Evolutionary conservation across 2,113 vertebrate genomes (phyloP), one percentile per base, ranked within the genome.

Genomic region (Haplochromis vanheusdeni): DNA sequence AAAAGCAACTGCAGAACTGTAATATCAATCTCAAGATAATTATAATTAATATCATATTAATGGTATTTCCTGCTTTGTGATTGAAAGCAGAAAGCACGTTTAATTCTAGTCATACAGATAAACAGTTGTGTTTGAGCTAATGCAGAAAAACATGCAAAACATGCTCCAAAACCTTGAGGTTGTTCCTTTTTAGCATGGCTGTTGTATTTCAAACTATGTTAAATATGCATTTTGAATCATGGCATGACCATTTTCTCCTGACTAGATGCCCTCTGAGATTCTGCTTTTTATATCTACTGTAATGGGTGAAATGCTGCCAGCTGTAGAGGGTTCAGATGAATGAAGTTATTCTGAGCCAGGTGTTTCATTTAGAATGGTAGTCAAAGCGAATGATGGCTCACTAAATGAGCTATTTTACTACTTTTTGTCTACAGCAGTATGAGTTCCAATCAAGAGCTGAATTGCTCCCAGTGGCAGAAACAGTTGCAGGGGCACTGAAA

Each of bases 351-450:
- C 85, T 40, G n/a, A 86, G 85, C 81, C 92, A 95, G 91, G 92
- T 95, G 93, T 89, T 89, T 92, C 88, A 88, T 90, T 94, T 87
- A 85, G 80, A 91, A 79, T 21, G 79, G 26, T 85, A 94, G 82
- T 91, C 52, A 86, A 82, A 88, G 88, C 80, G 35, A 89, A 85
- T 90, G 88, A 89, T 70, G 58, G 55, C 80, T 62, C 77, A 37
- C 80, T 82, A 89, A 93, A 94, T 90, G 85, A 91, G 92, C 86
- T 87, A 93, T 91, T 92, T 92, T 87, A 87, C 86, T 85, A 77
- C 86, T 94, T 91, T 92, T 93, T 94, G 77, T 94, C 84, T 88
- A 16, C 79, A 80, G 81, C 82, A 3, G 91, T 87, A 80, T 85
- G 90, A 81, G 54, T 83, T 88, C 85, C 89, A 93, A 91, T 94